A percentile compares a stretch with the other conserved stretches of the same genome.
Evolutionary conservation across 2,888 invertebrate species (phyloP).

Genomic region (Lasioglossum marginatum): DNA sequence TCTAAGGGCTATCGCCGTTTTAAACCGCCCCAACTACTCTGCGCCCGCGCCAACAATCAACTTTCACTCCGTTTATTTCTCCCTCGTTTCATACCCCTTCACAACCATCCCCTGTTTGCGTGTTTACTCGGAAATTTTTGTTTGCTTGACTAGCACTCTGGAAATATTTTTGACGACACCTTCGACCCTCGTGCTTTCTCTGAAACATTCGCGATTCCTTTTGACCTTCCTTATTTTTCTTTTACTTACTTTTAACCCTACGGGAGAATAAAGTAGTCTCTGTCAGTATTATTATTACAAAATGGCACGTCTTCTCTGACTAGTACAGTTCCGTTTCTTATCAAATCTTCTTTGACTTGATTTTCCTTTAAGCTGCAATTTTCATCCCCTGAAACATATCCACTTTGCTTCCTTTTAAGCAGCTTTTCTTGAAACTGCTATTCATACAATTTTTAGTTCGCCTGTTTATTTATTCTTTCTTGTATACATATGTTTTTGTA

Average conservation of each 20-base stretch:
- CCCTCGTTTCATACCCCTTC: background rate
- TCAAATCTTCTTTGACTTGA: background rate
- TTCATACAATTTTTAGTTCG: background rate
- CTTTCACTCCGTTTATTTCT: background rate
- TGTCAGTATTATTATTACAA: no score
- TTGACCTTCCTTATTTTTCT: no score
- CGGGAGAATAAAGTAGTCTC: no score
- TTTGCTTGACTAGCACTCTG: background rate
- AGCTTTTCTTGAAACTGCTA: background rate
- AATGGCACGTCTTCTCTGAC: no score
- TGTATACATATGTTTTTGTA: background rate
- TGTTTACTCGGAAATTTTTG: background rate
- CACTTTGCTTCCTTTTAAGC: background rate
- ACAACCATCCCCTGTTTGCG: background rate
- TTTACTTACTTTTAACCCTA: no score
- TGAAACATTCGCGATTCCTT: no score
- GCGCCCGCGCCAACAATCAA: conserved; percentile 24
- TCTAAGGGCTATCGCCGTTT: conserved; percentile 11
- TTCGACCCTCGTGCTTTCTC: background rate
- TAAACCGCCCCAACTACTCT: conserved; percentile 9
- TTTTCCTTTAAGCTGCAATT: background rate
- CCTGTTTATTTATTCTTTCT: background rate
- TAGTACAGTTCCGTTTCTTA: background rate
- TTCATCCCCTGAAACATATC: background rate
- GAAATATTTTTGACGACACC: background rate